Base-by-base conservation (phyloP, 2,113 vertebrate species). In the Odontophorus gujanensis region DNA sequence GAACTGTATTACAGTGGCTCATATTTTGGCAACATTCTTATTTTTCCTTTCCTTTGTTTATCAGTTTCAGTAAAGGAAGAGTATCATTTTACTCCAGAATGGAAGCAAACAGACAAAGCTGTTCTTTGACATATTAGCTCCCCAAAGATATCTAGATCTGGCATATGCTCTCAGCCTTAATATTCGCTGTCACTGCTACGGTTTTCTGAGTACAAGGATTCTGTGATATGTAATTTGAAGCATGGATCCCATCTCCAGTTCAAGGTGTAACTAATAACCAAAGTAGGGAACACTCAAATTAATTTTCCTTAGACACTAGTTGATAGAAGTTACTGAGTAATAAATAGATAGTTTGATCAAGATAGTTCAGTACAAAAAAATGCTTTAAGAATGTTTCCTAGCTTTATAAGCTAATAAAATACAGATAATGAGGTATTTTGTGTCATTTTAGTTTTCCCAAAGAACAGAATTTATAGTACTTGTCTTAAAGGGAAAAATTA, bases 11-110 rank as follows among this genome's bases (percentile, higher is more conserved):
- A 28, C 14, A 11, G 25, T 45, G 73, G 65, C 25, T 93, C 24
- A 13, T 65, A 58, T n/a, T 7, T 32, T 89, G 69, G 69, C 59
- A 92, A 61, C n/a, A 32, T n/a, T 72, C 15, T n/a, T 22, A 25
- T 65, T 84, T 93, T 88, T 83, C 59, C 43, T 90, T 86, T 28
- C 48, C 75, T 77, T 9, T 78, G 69, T 53, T 93, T 90, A 87
- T 84, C 73, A 72, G 2, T 53, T 81, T 53, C 22, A 25, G 45
- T 85, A 61, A 73, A 50, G 25, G 18, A 85, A 28, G 25, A 90
- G 36, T 79, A 81, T 53, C 4, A 53, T 79, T 81, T 90, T 81
- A 73, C 62, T 69, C 36, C 26, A 73, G 53, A 67, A 87, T 58
- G 36, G 40, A 88, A 91, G 28, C 14, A 89, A 79, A 78, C 3